Base-by-base conservation (phyloP, 2,888 invertebrate species). In the Drosophila rubida region DNA sequence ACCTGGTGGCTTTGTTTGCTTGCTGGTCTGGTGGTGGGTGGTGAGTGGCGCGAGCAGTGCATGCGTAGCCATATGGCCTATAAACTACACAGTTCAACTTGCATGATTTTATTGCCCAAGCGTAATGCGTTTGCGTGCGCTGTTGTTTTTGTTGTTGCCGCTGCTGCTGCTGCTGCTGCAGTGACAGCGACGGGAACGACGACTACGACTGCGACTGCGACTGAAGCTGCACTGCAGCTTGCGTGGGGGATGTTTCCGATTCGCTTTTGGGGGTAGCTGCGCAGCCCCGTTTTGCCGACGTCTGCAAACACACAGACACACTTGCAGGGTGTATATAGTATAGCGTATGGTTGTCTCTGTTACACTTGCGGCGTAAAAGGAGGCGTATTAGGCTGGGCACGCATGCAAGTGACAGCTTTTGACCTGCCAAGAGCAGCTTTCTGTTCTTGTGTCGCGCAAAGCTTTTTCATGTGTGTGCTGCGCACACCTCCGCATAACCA, bases 31-130 rank as follows among this genome's bases (percentile, higher is more conserved):
- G 13, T 32, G 35, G 45, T 51, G 14, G 60, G 66, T 69, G 75
- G 58, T 61, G 66, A 50, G 80, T 74, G 78, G 69, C 67, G 69
- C 80, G 32, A 61, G 84, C 76, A 80, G 80, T 84, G 85, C 82
- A 80, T 82, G 80, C 82, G 80, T 81, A 79, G 65, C 78, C 76
- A 76, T 78, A 77, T 69, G 70, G 63, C 19, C 6, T 19, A 23
- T 32, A 46, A 30, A 37, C 14, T 14, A 14, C 30, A 14, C 13
- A 25, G 37, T 32, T 32, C 41, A 57, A 53, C 37, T 35, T 46
- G 41, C 35, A 37, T 27, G 41, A 42, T 42, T 48, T 70, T 61
- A 69, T 62, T 51, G 32, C 48, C 48, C 62, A 59, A 74, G 76
- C 60, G 50, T 55, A 68, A 45, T 66, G 65, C 64, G 80, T 76